Evolutionary conservation across 2,888 invertebrate genomes (phyloP), one percentile per base, ranked within the genome.

Genomic region (Hipparchia semele): DNA sequence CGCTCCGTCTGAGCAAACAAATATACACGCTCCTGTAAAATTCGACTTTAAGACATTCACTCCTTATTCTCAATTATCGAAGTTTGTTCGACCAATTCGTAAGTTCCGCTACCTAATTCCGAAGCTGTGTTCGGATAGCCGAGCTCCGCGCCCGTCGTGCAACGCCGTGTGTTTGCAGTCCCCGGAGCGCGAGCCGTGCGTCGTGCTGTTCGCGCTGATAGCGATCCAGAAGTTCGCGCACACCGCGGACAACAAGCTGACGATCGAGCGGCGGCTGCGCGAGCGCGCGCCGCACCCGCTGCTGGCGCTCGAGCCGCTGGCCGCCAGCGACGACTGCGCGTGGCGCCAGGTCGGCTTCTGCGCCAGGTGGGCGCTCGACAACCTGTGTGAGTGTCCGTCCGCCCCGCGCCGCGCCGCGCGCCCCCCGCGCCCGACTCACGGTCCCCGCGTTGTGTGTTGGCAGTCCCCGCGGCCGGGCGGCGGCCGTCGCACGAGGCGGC

Each of bases 141-240:
- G n/a, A n/a, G n/a, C n/a, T 23, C 23, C 23, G 23, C 23, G 23
- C 23, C 23, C 23, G 23, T 23, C 23, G 23, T 23, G 23, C 23
- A 23, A 23, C 23, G 23, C 23, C 23, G 23, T 23, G 23, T 23
- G 23, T 23, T 77, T 76, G 2, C 79, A 90, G 91, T 77, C 79
- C 13, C 79, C 74, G 1, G 79, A 85, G 75, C 94, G 95, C 65
- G 96, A 97, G 83, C 96, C 97, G 13, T 95, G 96, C 82, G 96
- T 98, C 72, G 96, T 97, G 71, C 92, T 99, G 71, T 97, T 97
- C 90, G 97, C 98, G 51, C 89, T 99, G 76, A 97, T 99, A 82
- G 98, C 98, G 39, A 89, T 99, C 82, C 98, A 99, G 88, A 99
- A 99, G 87, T 98, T 98, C 90, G 98, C 98, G 73, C 97, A 98